These are phyloP conservation scores for Sarcophaga subvicina DNA, from an alignment of 2,888 invertebrate genomes.

Conservation along the genomic window DNA sequence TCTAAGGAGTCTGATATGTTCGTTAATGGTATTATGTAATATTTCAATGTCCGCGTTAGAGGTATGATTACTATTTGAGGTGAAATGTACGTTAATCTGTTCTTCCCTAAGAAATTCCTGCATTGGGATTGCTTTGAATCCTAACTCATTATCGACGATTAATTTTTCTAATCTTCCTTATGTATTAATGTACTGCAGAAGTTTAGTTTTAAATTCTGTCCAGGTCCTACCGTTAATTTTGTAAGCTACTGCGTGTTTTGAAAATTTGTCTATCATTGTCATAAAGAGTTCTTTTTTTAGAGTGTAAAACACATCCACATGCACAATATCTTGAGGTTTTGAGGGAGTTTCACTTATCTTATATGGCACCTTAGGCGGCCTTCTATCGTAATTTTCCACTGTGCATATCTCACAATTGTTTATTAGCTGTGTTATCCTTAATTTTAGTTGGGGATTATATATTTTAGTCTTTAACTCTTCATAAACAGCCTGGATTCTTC, in stretches of 20 bases:
- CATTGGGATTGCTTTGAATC: not conserved
- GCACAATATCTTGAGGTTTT: constrained; percentile 69
- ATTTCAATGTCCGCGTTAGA: constrained; percentile 68
- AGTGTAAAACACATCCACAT: constrained; percentile 42
- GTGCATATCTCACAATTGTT: constrained; percentile 69
- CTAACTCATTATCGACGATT: too few relatives aligned
- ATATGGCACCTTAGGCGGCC: constrained; percentile 64
- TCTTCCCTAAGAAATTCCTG: not conserved
- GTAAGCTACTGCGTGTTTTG: constrained; percentile 39
- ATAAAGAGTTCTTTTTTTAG: constrained; percentile 41
- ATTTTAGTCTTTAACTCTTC: constrained; percentile 41
- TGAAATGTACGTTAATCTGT: constrained; percentile 61
- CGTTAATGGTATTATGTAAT: constrained; percentile 70
- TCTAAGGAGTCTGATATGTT: constrained; percentile 67
- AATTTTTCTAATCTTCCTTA: constrained; percentile 62
- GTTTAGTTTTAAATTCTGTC: constrained; percentile 58
- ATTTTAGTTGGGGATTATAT: constrained; percentile 62
- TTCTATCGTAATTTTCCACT: constrained; percentile 63
- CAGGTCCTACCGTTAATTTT: constrained; percentile 50
- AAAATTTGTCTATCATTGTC: constrained; percentile 56
- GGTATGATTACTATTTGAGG: constrained; percentile 61
- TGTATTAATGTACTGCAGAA: constrained; percentile 42
- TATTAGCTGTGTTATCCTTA: constrained; percentile 65
- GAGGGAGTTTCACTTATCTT: constrained; percentile 70
- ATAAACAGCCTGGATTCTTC: constrained; percentile 37